Evolutionary conservation across 2,113 vertebrate species (phyloP).

Genomic region (Lagopus muta): DNA sequence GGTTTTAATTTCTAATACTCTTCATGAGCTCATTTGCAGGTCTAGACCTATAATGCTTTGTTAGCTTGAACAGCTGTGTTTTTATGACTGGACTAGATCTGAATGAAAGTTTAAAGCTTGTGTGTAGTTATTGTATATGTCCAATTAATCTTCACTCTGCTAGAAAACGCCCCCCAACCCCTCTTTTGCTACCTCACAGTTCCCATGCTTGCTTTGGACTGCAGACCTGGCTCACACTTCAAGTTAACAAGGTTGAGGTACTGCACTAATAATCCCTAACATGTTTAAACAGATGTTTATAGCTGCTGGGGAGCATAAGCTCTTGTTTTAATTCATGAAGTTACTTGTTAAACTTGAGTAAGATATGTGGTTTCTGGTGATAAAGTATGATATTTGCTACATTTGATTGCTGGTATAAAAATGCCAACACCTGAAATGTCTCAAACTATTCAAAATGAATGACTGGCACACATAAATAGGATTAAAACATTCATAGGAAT

Average conservation of each 20-base stretch:
- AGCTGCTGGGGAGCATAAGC: slow-evolving; percentile 15
- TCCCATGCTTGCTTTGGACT: slow-evolving; percentile 64
- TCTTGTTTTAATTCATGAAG: slow-evolving; percentile 39
- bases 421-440: slow-evolving; percentile 4
- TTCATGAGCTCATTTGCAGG: slow-evolving; percentile 53
- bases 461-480: not conserved
- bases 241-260: slow-evolving; percentile 53
- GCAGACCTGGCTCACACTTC: slow-evolving; percentile 57
- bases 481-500: not conserved
- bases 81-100: slow-evolving; percentile 40
- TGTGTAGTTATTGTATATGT: slow-evolving; percentile 26
- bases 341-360: slow-evolving; percentile 46
- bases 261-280: slow-evolving; percentile 48
- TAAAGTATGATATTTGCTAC: slow-evolving; percentile 6
- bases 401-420: slow-evolving; percentile 13
- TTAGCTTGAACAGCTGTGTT: slow-evolving; percentile 64
- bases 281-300: slow-evolving; percentile 71
- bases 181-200: slow-evolving; percentile 16
- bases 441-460: not conserved
- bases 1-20: slow-evolving; percentile 51
- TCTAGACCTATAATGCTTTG: slow-evolving; percentile 67
- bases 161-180: not conserved
- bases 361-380: slow-evolving; percentile 14
- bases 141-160: slow-evolving; percentile 54
- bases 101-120: slow-evolving; percentile 49